These are phyloP conservation scores for Periophthalmodon schlosseri DNA, from an alignment of 2,113 vertebrate species.

Conservation along the genomic window DNA sequence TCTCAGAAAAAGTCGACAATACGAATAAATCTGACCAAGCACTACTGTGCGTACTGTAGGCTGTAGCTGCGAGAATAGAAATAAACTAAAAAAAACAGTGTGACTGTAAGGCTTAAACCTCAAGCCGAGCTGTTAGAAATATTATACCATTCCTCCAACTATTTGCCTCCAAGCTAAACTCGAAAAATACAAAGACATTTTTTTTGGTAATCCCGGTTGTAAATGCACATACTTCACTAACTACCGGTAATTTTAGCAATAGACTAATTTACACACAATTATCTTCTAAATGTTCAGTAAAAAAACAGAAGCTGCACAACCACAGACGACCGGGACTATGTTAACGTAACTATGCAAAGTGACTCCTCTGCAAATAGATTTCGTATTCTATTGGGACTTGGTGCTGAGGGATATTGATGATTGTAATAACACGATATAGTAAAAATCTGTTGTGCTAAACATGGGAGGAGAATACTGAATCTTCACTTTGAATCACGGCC, in stretches of 20 bases:
- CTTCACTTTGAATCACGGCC: slow-evolving; percentile 11
- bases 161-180: slow-evolving; percentile 3
- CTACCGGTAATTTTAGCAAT: not conserved
- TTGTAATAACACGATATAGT: not conserved
- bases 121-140: not conserved
- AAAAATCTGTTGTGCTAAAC: not conserved
- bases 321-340: not conserved
- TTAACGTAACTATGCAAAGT: not conserved
- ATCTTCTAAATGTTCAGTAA: not conserved
- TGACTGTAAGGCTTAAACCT: not conserved
- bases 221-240: not conserved
- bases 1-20: not conserved
- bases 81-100: not conserved
- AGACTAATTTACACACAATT: not conserved
- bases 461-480: slow-evolving; percentile 1
- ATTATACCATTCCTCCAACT: not conserved
- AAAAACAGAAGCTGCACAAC: not conserved
- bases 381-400: not conserved
- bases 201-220: not conserved
- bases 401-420: not conserved
- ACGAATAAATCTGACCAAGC: not conserved
- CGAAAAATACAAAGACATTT: not conserved
- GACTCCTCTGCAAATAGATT: not conserved
- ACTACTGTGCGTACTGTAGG: not conserved
- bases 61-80: not conserved